Evolutionary conservation across 92 coral and sea anemone species (phyloP).

Genomic region (Muricea muricata): DNA sequence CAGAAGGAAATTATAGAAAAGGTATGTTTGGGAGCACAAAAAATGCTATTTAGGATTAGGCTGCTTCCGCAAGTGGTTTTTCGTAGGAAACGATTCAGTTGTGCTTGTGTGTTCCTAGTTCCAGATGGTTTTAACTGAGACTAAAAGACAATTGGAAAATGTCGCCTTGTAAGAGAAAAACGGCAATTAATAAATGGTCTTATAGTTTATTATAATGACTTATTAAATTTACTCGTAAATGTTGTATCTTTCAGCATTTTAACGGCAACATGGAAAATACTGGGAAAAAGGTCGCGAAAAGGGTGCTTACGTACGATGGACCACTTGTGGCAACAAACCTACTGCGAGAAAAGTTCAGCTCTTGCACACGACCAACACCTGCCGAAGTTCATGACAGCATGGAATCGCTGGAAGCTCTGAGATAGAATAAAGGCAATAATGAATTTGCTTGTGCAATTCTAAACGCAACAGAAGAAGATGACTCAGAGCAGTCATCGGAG

Average conservation of each 20-base stretch:
- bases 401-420: neutral
- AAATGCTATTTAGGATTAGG: neutral
- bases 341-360: slow-evolving; percentile 22
- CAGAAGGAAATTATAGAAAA: slow-evolving; percentile 34
- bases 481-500: too few relatives aligned
- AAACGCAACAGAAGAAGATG: neutral
- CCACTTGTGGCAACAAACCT: slow-evolving; percentile 13
- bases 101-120: too few relatives aligned
- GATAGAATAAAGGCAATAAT: neutral
- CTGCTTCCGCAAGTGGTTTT: too few relatives aligned
- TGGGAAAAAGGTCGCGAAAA: neutral
- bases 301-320: slow-evolving; percentile 4
- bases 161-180: too few relatives aligned
- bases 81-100: too few relatives aligned
- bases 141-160: too few relatives aligned
- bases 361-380: neutral
- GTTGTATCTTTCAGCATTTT: neutral
- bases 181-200: too few relatives aligned
- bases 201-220: too few relatives aligned
- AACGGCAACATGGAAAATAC: neutral
- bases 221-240: too few relatives aligned
- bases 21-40: neutral
- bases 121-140: too few relatives aligned
- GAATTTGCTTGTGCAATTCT: neutral
- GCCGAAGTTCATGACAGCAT: slow-evolving; percentile 9